Evolutionary conservation across 2,113 vertebrate genomes (phyloP), one percentile per base, ranked within the genome.

Genomic region (Triplophysa tibetana): DNA sequence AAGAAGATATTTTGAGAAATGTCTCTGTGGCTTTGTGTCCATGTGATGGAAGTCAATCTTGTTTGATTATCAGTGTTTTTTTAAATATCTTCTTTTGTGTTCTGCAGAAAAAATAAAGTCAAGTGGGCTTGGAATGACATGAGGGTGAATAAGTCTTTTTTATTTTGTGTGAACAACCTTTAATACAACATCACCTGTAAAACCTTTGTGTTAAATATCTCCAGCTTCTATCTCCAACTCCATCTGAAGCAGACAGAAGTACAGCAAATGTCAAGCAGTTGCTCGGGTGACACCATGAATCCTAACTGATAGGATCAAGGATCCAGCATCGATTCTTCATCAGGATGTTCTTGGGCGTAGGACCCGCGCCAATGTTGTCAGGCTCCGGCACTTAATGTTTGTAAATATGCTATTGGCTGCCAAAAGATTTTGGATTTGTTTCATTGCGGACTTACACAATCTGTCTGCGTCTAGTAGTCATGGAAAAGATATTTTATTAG

Each of bases 401-500:
- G 66, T 41, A 74, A 61, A 61, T 72, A 58, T 61, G 33, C 5
- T 43, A 23, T 9, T 21, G 19, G 16, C n/a, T 60, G 33, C 54
- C 33, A 24, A 73, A 43, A 4, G 13, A 60, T 43, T 60, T 60
- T 38, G 13, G 8, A 43, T 73, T 60, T 17, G 13, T 17, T 73
- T 73, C 70, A 16, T n/a, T 60, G 52, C 9, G n/a, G 19, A 58
- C 2, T 58, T 8, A 17, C 8, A 58, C 16, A 56, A n/a, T 21
- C 8, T 58, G 54, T 17, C 29, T 1, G 17, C 63, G 29, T 65
- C 63, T 41, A 45, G 17, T 17, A 70, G 50, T 10, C 26, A 3
- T 12, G 48, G 45, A n/a, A 52, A 19, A 21, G 19, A 72, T 72
- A 26, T 72, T 26, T 58, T 72, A 56, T 58, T 56, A 19, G 69